phyloP scores from a whole-genome alignment of 2,113 vertebrate species.

The Zapus hudsonius region DNA sequence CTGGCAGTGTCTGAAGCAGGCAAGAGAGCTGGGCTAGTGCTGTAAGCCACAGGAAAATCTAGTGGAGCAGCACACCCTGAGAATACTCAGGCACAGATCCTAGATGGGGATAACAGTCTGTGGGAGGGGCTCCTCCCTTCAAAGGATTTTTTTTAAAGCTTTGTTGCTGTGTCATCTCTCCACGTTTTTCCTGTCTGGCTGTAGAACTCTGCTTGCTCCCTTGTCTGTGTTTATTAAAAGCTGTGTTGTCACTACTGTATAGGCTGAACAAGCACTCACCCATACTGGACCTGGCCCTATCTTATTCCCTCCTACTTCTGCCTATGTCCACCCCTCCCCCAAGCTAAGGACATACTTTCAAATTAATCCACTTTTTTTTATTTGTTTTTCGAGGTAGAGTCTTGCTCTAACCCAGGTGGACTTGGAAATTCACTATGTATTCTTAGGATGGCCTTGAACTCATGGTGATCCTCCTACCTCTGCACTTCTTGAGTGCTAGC shows the following conservation, averaged over 20 bases:
- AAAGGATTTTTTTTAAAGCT: background rate
- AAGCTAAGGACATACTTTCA: background rate
- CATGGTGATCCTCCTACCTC: too few relatives aligned
- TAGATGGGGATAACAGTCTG: background rate
- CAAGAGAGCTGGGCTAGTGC: background rate
- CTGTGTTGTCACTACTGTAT: background rate
- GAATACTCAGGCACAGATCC: background rate
- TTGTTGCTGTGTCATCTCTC: conserved; percentile 67
- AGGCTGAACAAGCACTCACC: background rate
- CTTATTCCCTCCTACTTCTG: background rate
- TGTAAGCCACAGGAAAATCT: background rate
- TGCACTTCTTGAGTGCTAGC: too few relatives aligned
- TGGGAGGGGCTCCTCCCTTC: conserved; percentile 3
- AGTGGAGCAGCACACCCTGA: background rate
- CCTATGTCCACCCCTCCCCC: background rate
- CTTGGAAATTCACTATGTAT: too few relatives aligned
- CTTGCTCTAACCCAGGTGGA: too few relatives aligned
- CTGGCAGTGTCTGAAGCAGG: background rate
- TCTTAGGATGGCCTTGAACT: too few relatives aligned
- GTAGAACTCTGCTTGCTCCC: conserved; percentile 28
- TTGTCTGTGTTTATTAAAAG: conserved; percentile 8
- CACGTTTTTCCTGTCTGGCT: conserved; percentile 29
- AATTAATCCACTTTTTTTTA: background rate
- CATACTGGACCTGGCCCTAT: background rate
- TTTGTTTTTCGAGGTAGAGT: too few relatives aligned